phyloP scores from a whole-genome alignment of 2,113 vertebrate genomes.

The Telmatochromis brichardi region DNA sequence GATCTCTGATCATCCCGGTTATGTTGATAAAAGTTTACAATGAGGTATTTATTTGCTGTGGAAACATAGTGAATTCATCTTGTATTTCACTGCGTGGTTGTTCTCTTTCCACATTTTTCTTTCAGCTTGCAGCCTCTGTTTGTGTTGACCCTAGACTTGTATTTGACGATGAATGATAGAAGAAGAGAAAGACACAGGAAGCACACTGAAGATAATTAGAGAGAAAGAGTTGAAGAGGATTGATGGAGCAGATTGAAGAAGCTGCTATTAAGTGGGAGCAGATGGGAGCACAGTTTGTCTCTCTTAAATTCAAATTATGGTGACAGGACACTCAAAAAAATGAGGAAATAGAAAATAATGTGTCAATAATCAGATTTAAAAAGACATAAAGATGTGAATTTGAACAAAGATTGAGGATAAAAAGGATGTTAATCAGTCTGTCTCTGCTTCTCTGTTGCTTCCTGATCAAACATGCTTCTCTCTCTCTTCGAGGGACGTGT shows the following conservation, averaged over 20 bases:
- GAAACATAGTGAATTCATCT: background rate
- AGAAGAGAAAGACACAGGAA: background rate
- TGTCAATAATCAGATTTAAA: background rate
- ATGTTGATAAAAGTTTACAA: background rate
- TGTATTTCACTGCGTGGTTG: rapidly evolving
- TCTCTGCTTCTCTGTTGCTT: background rate
- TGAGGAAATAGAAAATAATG: background rate
- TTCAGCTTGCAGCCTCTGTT: background rate
- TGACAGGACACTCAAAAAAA: background rate
- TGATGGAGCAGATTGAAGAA: background rate
- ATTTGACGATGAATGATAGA: background rate
- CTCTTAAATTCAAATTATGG: background rate
- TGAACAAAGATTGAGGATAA: background rate
- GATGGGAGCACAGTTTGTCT: background rate
- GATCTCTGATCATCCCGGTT: background rate
- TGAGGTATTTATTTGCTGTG: background rate
- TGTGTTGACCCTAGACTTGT: background rate
- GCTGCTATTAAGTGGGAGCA: background rate
- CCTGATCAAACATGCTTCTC: background rate
- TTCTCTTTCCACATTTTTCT: background rate
- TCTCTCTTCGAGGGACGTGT: background rate
- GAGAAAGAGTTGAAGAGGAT: background rate
- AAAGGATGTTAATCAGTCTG: background rate
- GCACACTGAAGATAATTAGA: background rate
- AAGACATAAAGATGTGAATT: background rate